Base-by-base conservation (phyloP, 92 coral and sea anemone genomes). In the Muricea muricata region DNA sequence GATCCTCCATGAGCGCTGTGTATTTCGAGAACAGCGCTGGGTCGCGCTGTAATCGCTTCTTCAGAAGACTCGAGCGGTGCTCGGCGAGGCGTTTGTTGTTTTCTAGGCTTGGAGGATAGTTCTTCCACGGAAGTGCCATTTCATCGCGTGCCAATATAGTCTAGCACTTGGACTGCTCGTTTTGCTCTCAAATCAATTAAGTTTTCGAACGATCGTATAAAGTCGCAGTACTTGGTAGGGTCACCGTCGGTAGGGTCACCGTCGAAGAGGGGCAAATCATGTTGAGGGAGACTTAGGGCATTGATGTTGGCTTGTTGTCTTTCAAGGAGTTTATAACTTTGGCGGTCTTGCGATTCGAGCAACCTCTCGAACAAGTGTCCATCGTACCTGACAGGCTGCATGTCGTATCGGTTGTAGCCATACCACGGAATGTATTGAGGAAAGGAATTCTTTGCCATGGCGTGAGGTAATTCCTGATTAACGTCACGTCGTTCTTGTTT, bases 191-290 rank as follows among this genome's bases (percentile, higher is more conserved):
- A n/a, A n/a, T n/a, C 80, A 3, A 74, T 74, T 47, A 74, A 46
- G 7, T 45, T 18, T 17, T 76, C 67, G 31, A 5, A 76, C 26
- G 81, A 0, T 28, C 60, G 67, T 21, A 76, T 81, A 33, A 92
- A 92, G 17, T 67, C 78, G 78, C 83, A 81, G 86, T 89, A 89
- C 29, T 82, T 79, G 35, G 66, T 78, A 17, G 92, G 92, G 75
- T 92, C 35, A 1, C 81, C 81, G 33, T 46, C 35, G 46, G 65
- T 77, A 21, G 92, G 92, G 79, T 92, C 29, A 0, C 68, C 81
- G 37, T 48, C 40, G 37, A 76, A 76, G 5, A 76, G 11, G 67
- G 81, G 81, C 0, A 76, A 23, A 15, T 76, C 60, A 14, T 67
- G 67, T 13, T 55, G 60, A 0, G 81, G 81, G 11, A 76, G 81